phyloP scores from a whole-genome alignment of 2,113 vertebrate species.

The Syngnathus floridae region DNA sequence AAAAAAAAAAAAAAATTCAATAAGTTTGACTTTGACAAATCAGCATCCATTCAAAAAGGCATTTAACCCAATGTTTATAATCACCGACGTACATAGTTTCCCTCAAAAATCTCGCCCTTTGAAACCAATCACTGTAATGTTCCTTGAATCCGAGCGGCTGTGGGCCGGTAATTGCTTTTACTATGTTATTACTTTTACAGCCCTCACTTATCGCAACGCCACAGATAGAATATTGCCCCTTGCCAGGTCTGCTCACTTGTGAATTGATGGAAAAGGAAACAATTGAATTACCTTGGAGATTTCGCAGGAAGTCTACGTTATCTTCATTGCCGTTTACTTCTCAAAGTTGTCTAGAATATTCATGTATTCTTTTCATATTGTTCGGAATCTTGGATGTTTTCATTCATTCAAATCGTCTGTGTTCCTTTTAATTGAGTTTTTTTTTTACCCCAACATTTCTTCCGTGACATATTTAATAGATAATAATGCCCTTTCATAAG shows the following conservation, averaged over 20 bases:
- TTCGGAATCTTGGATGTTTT: slow-evolving; percentile 23
- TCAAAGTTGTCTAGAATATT: slow-evolving; percentile 19
- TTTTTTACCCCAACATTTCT: background rate
- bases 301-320: slow-evolving; percentile 48
- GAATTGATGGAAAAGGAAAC: slow-evolving; percentile 61
- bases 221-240: slow-evolving; percentile 60
- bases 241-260: slow-evolving; percentile 40
- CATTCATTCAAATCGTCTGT: slow-evolving; percentile 27
- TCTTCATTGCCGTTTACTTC: slow-evolving; percentile 40
- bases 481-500: slow-evolving; percentile 14
- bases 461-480: slow-evolving; percentile 13
- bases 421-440: slow-evolving; percentile 14
- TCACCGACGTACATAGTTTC: slow-evolving; percentile 42
- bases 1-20: too few relatives aligned
- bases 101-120: slow-evolving; percentile 40
- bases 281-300: slow-evolving; percentile 64
- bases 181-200: slow-evolving; percentile 69
- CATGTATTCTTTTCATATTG: slow-evolving; percentile 32
- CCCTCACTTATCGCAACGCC: slow-evolving; percentile 56
- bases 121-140: slow-evolving; percentile 59
- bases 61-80: slow-evolving; percentile 43
- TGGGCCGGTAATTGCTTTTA: slow-evolving; percentile 67
- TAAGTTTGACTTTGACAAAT: background rate
- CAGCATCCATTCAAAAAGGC: slow-evolving; percentile 15
- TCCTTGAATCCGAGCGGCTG: slow-evolving; percentile 50